Percentiles rank a stretch among this genome's conserved stretches.
phyloP scores from a whole-genome alignment of 2,797 vertebrate species.

The Cyclura pinguis region DNA sequence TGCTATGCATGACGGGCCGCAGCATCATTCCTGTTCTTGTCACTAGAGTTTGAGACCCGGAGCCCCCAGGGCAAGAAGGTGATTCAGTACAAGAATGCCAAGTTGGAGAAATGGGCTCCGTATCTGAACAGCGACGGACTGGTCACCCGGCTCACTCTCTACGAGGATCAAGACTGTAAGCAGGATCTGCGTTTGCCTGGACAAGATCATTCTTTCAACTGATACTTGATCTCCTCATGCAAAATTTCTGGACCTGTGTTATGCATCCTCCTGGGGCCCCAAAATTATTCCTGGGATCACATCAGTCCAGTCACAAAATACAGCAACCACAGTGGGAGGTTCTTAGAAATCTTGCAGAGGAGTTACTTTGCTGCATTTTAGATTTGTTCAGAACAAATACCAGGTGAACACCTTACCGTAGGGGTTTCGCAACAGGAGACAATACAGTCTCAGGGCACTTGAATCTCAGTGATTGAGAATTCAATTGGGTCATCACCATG shows the following conservation, averaged over 20 bases:
- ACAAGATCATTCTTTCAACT: neutral
- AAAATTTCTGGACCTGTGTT: too few relatives aligned
- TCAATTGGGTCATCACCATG: too few relatives aligned
- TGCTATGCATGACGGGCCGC: too few relatives aligned
- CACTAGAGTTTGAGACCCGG: conserved; percentile 85
- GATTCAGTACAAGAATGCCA: conserved; percentile 83
- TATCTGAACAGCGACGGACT: conserved; percentile 84
- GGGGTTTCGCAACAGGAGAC: neutral
- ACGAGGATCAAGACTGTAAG: conserved; percentile 85
- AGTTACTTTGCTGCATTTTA: neutral
- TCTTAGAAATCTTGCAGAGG: neutral
- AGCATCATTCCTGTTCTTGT: neutral
- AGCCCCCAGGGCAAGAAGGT: conserved; percentile 83
- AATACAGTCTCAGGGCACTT: too few relatives aligned
- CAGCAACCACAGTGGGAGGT: neutral
- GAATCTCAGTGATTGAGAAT: neutral
- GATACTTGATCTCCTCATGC: too few relatives aligned
- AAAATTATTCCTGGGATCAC: neutral
- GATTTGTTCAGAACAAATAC: neutral
- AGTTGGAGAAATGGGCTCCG: conserved; percentile 85
- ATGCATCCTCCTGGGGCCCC: too few relatives aligned
- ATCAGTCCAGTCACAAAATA: neutral
- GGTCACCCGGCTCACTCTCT: conserved; percentile 83
- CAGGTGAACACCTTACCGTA: neutral
- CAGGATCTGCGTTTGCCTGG: neutral